A percentile compares a stretch with the other conserved stretches of the same genome.
Evolutionary conservation across 2,113 vertebrate genomes (phyloP).

Genomic region (Muntiacus muntjak): DNA sequence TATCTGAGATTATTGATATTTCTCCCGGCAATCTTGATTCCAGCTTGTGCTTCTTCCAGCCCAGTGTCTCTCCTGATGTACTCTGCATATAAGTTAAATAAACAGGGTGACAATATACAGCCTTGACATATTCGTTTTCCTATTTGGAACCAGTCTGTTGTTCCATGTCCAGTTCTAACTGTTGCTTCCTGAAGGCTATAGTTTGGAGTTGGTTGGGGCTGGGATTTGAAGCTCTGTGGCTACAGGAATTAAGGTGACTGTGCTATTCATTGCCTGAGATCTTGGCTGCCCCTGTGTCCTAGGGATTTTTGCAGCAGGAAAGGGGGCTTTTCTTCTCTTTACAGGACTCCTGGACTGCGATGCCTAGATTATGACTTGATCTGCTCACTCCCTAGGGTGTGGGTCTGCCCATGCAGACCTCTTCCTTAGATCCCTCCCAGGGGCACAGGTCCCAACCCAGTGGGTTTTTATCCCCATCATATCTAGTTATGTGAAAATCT

Average conservation of each 20-base stretch:
- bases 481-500: background rate
- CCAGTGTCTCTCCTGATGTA: too few species aligned
- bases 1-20: too few species aligned
- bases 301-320: background rate
- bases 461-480: background rate
- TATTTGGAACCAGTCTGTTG: too few species aligned
- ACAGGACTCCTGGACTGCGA: background rate
- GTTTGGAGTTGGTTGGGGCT: background rate
- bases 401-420: background rate
- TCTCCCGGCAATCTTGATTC: too few species aligned
- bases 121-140: too few species aligned
- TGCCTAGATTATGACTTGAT: background rate
- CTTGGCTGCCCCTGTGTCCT: background rate
- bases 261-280: background rate
- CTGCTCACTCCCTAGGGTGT: background rate
- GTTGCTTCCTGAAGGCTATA: background rate
- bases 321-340: background rate
- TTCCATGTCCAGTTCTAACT: too few species aligned
- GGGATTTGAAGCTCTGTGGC: background rate
- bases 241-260: background rate
- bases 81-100: too few species aligned
- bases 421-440: background rate
- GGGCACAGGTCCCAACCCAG: background rate
- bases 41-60: too few species aligned
- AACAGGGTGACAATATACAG: too few species aligned